Evolutionary conservation across 2,888 invertebrate species (phyloP), one percentile per base, ranked within the genome.

Genomic region (Ochropleura leucogaster): DNA sequence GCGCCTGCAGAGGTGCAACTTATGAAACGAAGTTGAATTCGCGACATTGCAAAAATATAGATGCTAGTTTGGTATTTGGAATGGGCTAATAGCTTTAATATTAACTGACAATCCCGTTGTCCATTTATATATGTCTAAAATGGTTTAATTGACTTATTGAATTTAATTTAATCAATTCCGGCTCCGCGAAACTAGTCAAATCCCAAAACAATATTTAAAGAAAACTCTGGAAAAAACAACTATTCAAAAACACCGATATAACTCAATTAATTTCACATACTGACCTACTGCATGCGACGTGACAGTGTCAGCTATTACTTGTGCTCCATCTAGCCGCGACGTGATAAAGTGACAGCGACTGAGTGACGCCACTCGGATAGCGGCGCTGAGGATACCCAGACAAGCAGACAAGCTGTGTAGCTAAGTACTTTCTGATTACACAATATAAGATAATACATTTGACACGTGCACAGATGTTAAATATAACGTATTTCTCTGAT

Each of bases 261-360:
- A 30, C 30, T 30, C 30, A 30, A 30, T 2, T 30, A 30, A 70
- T 14, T 10, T 18, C 7, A 44, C 10, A 4, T 0, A n/a, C 3
- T 67, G 67, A 0, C 42, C n/a, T 46, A 60, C 77, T 70, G 77
- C 16, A 6, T 7, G 20, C 0, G 12, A 16, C 3, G 51, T 40
- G n/a, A 47, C 77, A 14, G 70, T 77, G 69, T 7, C 16, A n/a
- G 53, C 42, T 59, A 42, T 16, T 51, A 74, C 72, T 57, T 71
- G 44, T 57, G 65, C 70, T 74, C 72, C 63, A 74, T 79, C 72
- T 74, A 20, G 40, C 55, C 68, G 74, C 66, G 74, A 66, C 80
- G 84, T 77, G 84, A 80, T 80, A 68, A 72, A 80, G 74, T 83
- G 74, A 73, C 74, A 42, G 63, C 66, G 53, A 42, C 46, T 66